Evolutionary conservation across 2,113 vertebrate species (phyloP).

Genomic region (Phylloscopus trochiloides): DNA sequence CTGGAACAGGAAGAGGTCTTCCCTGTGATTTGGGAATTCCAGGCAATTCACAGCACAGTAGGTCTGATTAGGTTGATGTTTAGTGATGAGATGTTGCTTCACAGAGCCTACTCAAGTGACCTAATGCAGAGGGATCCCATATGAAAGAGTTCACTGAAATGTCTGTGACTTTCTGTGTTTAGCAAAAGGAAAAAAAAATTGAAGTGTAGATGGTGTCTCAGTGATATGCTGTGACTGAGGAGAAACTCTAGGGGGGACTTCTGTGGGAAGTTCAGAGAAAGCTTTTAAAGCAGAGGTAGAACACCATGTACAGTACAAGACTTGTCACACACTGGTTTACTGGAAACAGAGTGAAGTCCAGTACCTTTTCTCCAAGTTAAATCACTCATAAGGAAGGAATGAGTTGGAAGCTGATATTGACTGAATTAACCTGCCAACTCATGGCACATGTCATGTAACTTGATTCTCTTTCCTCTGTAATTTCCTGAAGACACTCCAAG

Average conservation of each 20-base stretch:
- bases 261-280: not conserved
- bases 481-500: not conserved
- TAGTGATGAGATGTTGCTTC: not conserved
- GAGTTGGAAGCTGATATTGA: not conserved
- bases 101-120: not conserved
- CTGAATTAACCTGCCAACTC: not conserved
- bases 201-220: not conserved
- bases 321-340: not conserved
- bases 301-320: not conserved
- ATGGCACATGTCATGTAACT: not conserved
- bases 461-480: not conserved
- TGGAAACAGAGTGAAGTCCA: not conserved
- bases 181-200: not conserved
- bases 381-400: not conserved
- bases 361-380: not conserved
- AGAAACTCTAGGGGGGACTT: not conserved
- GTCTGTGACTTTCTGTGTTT: not conserved
- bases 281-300: not conserved
- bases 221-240: not conserved
- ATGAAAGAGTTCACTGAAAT: not conserved
- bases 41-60: not conserved
- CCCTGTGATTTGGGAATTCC: not conserved
- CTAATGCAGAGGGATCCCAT: not conserved
- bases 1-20: not conserved
- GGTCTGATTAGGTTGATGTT: not conserved